phyloP scores from a whole-genome alignment of 2,888 invertebrate species.

The Apamea monoglypha region DNA sequence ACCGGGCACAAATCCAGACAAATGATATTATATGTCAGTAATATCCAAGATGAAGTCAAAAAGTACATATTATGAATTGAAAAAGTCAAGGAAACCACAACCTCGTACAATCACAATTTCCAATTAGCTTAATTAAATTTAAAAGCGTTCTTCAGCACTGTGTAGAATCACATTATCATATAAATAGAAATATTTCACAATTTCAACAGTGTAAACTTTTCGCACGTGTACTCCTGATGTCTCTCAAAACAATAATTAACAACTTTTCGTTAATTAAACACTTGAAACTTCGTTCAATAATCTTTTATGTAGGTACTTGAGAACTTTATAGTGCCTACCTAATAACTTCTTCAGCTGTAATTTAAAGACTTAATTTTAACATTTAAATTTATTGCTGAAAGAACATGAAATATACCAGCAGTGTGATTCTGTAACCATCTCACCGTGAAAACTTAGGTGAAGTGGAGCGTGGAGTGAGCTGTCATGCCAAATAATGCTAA shows the following conservation, averaged over 20 bases:
- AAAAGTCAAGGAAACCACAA: too few species aligned
- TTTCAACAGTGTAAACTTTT: not conserved
- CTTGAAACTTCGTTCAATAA: slow-evolving; percentile 31
- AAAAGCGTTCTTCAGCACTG: not conserved
- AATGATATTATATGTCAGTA: too few species aligned
- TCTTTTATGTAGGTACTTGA: slow-evolving; percentile 20
- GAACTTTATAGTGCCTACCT: not conserved
- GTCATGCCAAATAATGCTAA: too few species aligned
- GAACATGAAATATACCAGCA: not conserved
- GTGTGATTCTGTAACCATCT: too few species aligned
- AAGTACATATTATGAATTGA: too few species aligned
- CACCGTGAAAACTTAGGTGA: too few species aligned
- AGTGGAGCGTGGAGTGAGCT: too few species aligned
- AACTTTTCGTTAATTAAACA: slow-evolving; percentile 28
- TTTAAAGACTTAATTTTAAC: not conserved
- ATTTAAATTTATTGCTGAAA: not conserved
- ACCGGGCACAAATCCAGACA: too few species aligned
- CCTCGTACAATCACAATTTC: not conserved
- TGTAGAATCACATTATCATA: not conserved
- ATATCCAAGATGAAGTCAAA: too few species aligned
- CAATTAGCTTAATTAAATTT: not conserved
- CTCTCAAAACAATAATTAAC: slow-evolving; percentile 21
- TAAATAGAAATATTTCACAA: not conserved
- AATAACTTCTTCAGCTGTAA: slow-evolving; percentile 4
- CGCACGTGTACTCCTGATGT: not conserved